Evolutionary conservation across 2,888 invertebrate genomes (phyloP).

Genomic region (Electrophaes corylata): DNA sequence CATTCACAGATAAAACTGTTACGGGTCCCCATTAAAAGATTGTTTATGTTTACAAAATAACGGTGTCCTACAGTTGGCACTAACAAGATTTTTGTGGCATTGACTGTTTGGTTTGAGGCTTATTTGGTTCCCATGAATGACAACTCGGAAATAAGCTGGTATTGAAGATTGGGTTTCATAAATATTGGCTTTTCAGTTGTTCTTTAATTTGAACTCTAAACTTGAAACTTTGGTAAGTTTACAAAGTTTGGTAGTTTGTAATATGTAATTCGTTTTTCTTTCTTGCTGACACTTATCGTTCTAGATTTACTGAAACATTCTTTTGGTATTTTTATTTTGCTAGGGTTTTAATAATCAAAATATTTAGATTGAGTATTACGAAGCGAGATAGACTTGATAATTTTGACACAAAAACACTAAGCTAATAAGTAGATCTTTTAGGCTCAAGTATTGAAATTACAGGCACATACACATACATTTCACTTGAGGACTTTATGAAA

Average conservation of each 20-base stretch:
- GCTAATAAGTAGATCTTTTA: no score
- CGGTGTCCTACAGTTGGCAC: background rate
- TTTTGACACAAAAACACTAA: no score
- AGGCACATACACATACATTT: no score
- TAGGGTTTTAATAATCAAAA: no score
- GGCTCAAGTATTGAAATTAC: no score
- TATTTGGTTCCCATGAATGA: no score
- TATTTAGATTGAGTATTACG: no score
- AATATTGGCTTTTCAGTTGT: background rate
- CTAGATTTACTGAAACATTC: background rate
- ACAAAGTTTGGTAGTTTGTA: background rate
- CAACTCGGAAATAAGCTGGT: background rate
- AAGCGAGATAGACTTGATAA: no score
- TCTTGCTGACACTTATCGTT: background rate
- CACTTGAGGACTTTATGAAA: no score
- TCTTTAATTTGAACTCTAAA: background rate
- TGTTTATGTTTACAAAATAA: constrained; percentile 6
- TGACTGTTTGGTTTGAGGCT: background rate
- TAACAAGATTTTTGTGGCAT: constrained; percentile 1
- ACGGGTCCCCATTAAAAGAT: no score
- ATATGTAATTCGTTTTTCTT: background rate
- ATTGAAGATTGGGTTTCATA: background rate
- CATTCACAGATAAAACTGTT: no score
- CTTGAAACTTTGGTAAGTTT: background rate
- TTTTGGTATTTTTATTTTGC: no score